A percentile compares a stretch with the other conserved stretches of the same genome.
Evolutionary conservation across 2,797 vertebrate species (phyloP).

Genomic region (Centroberyx gerrardi): DNA sequence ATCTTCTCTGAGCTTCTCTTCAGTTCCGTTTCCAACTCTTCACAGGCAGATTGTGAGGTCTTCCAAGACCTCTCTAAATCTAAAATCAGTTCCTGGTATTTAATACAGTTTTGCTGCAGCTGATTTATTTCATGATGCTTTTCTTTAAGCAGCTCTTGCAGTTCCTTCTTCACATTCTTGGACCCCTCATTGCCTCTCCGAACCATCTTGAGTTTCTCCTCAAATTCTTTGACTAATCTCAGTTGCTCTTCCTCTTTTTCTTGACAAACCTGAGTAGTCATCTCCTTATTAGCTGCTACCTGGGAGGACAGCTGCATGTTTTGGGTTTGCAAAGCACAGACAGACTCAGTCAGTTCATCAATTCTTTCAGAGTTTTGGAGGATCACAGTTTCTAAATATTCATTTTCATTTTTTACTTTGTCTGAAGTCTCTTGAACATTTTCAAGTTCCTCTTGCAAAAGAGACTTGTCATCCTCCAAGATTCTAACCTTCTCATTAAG

Average conservation of each 20-base stretch:
- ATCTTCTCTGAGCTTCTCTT: conserved; percentile 75
- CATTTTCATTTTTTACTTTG: conserved; percentile 91
- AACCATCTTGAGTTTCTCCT: conserved; percentile 89
- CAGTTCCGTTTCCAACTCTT: conserved; percentile 81
- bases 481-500: conserved; percentile 90
- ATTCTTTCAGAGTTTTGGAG: conserved; percentile 88
- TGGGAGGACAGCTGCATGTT: conserved; percentile 84
- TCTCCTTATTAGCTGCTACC: conserved; percentile 81
- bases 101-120: conserved; percentile 91
- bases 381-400: conserved; percentile 89
- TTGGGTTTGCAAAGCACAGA: conserved; percentile 81
- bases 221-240: conserved; percentile 86
- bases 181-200: conserved; percentile 87
- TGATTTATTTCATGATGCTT: conserved; percentile 92
- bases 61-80: conserved; percentile 88
- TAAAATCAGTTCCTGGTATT: conserved; percentile 90
- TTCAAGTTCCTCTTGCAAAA: conserved; percentile 92
- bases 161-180: conserved; percentile 88
- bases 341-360: conserved; percentile 85
- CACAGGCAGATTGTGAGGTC: conserved; percentile 72
- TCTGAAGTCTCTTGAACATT: conserved; percentile 88
- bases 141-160: conserved; percentile 91
- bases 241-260: conserved; percentile 90
- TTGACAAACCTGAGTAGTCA: conserved; percentile 74
- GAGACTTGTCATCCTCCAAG: conserved; percentile 90